A percentile compares a stretch with the other conserved stretches of the same genome.
These are phyloP conservation scores for Riptortus pedestris DNA, from an alignment of 1,140 invertebrate species.

Conservation along the genomic window DNA sequence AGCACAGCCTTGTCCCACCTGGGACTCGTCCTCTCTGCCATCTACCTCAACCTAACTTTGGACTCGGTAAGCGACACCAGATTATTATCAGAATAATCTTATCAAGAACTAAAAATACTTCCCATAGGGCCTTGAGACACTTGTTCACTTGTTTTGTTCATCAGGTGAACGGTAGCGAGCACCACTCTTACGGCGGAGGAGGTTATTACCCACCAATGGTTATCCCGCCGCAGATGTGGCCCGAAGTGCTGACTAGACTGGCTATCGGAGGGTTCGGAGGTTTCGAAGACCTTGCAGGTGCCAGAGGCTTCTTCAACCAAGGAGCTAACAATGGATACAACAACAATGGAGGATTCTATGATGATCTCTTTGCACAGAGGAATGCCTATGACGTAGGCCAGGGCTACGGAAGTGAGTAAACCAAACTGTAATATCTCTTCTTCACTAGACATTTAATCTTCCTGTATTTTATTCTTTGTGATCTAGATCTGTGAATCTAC, in stretches of 20 bases:
- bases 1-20: background rate
- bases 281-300: background rate
- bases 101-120: too few relatives aligned
- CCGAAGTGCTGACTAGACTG: background rate
- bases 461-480: too few relatives aligned
- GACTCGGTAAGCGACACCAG: background rate
- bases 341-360: slow-evolving; percentile 30
- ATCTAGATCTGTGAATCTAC: too few relatives aligned
- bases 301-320: background rate
- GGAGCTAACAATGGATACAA: slow-evolving; percentile 26
- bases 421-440: background rate
- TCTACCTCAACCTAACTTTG: slow-evolving; percentile 5
- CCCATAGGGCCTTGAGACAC: too few relatives aligned
- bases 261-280: background rate
- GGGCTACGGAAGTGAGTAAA: slow-evolving; percentile 29
- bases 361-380: slow-evolving; percentile 27
- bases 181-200: slow-evolving; percentile 2
- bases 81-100: too few relatives aligned
- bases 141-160: too few relatives aligned
- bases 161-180: slow-evolving; percentile 5
- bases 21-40: background rate
- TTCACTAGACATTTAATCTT: background rate
- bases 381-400: slow-evolving; percentile 32
- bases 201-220: background rate
- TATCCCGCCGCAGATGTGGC: background rate